Percentiles rank a stretch among this genome's conserved stretches.
These are phyloP conservation scores for Sebastes steindachneri DNA, from an alignment of 2,797 vertebrate species.

Conservation along the genomic window DNA sequence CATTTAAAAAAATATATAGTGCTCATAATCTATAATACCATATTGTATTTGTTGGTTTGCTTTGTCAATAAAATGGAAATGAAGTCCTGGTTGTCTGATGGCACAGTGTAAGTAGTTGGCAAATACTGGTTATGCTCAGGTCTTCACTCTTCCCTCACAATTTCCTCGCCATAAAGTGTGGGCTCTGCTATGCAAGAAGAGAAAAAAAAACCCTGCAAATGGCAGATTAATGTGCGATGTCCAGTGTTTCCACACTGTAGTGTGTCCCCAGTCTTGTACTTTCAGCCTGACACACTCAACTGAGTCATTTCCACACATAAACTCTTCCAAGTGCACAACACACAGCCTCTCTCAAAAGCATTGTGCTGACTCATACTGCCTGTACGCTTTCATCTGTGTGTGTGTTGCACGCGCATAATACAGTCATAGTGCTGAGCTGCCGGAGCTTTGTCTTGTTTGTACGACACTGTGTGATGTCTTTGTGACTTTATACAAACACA, in stretches of 20 bases:
- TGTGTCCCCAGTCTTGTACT: constrained; percentile 36
- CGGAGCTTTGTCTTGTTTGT: not conserved
- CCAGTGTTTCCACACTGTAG: constrained; percentile 24
- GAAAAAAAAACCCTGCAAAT: not conserved
- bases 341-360: constrained; percentile 43
- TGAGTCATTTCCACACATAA: constrained; percentile 61
- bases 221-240: constrained; percentile 22
- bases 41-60: not conserved
- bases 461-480: not conserved
- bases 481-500: not conserved
- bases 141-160: not conserved
- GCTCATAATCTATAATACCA: not conserved
- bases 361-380: constrained; percentile 59
- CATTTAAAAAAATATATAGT: not conserved
- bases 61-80: not conserved
- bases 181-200: not conserved
- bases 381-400: constrained; percentile 25
- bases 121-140: not conserved
- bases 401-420: not conserved
- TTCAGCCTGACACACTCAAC: constrained; percentile 39
- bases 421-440: constrained; percentile 32
- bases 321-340: constrained; percentile 25
- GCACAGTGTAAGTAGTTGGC: not conserved
- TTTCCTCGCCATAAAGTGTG: not conserved
- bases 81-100: not conserved